Percentiles rank a stretch among this genome's conserved stretches.
phyloP scores from a whole-genome alignment of 2,888 invertebrate genomes.

The Leptopterna dolabrata region DNA sequence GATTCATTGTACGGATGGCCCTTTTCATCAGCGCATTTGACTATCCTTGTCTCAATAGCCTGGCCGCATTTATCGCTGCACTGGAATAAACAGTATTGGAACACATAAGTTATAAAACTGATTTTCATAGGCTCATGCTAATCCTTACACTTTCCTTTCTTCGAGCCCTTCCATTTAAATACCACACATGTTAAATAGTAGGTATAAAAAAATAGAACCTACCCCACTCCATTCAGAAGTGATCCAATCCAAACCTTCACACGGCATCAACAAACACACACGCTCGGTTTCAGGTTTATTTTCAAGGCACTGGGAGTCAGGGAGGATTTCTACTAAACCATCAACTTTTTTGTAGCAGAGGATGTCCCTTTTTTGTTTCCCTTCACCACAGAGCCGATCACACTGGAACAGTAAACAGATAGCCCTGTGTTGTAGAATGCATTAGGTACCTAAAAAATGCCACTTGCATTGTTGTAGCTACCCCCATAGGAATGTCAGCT shows the following conservation, averaged over 20 bases:
- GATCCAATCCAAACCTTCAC: constrained; percentile 93
- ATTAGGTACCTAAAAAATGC: no score
- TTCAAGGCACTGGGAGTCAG: constrained; percentile 72
- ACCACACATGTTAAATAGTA: no score
- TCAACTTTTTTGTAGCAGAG: constrained; percentile 78
- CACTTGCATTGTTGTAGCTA: no score
- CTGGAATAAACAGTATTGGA: constrained; percentile 68
- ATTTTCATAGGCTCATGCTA: neutral
- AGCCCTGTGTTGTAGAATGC: neutral
- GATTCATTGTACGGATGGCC: constrained; percentile 77
- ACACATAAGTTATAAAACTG: constrained; percentile 22
- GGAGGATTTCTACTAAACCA: constrained; percentile 75
- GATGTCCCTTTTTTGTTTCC: constrained; percentile 82
- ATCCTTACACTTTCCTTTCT: no score
- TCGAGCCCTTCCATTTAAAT: no score
- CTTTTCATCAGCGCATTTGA: constrained; percentile 78
- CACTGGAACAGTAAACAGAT: constrained; percentile 72
- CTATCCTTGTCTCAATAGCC: constrained; percentile 78
- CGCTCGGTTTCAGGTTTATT: constrained; percentile 79
- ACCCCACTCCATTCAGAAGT: constrained; percentile 89
- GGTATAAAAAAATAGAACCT: constrained; percentile 66
- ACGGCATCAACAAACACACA: constrained; percentile 81
- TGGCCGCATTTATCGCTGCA: constrained; percentile 83
- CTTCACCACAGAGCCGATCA: constrained; percentile 90
- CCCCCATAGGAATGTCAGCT: no score